Percentiles rank a stretch among this genome's conserved stretches.
phyloP scores from a whole-genome alignment of 1,140 invertebrate species.

The Archivesica marissinica region DNA sequence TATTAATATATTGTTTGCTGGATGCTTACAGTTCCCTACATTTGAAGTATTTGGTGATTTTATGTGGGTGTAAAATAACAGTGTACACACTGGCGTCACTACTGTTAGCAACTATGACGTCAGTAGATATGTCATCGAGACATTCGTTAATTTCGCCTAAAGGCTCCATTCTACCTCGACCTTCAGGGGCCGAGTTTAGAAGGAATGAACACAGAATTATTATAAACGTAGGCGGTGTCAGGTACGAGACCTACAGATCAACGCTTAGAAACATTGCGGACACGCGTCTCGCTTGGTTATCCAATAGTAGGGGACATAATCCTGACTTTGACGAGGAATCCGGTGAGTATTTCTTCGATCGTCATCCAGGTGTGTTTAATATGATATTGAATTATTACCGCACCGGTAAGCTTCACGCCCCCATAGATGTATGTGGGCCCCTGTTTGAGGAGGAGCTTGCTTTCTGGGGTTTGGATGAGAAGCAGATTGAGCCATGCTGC shows the following conservation, averaged over 20 bases:
- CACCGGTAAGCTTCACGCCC: conserved; percentile 82
- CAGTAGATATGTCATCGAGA: conserved; percentile 40
- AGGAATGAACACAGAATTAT: conserved; percentile 87
- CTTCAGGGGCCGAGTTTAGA: conserved; percentile 49
- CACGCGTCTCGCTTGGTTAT: conserved; percentile 81
- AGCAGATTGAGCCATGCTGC: conserved; percentile 84
- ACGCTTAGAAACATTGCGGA: conserved; percentile 83
- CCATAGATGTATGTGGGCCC: conserved; percentile 83
- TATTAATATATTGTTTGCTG: neutral
- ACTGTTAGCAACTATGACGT: neutral
- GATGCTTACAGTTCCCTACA: neutral
- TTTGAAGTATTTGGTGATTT: neutral
- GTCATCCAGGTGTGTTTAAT: conserved; percentile 82
- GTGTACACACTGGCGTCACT: neutral
- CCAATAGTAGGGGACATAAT: conserved; percentile 77
- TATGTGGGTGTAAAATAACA: neutral
- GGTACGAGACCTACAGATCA: conserved; percentile 96
- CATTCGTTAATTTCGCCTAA: conserved; percentile 68
- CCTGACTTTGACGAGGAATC: conserved; percentile 80
- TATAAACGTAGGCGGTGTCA: conserved; percentile 97
- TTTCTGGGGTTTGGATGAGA: conserved; percentile 84
- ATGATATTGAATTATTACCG: conserved; percentile 84
- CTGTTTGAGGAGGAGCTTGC: conserved; percentile 83
- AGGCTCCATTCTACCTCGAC: conserved; percentile 56
- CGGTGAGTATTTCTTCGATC: conserved; percentile 84